Percentiles rank a stretch among this genome's conserved stretches.
Conservation (phyloP, 2,888 invertebrate genomes). For the Aplocera efformata region DNA sequence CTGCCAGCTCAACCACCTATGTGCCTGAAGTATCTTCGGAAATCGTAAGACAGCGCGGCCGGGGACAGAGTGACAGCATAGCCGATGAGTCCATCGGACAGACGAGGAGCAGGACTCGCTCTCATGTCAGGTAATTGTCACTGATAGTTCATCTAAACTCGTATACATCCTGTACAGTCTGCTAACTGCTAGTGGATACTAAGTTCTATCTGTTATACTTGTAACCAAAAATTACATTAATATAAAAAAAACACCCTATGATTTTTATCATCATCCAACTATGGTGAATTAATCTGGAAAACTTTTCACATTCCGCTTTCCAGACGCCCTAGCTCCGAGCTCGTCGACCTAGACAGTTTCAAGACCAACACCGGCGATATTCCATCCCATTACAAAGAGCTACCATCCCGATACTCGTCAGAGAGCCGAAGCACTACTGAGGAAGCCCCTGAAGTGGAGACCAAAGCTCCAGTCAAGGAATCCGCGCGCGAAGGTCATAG, state of each 20-base stretch:
- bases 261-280: too few species aligned
- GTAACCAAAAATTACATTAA: too few species aligned
- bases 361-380: slow-evolving; percentile 84
- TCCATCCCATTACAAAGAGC: slow-evolving; percentile 76
- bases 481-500: slow-evolving; percentile 63
- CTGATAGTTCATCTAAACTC: too few species aligned
- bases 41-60: slow-evolving; percentile 62
- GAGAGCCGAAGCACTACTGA: slow-evolving; percentile 73
- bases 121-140: slow-evolving; percentile 75
- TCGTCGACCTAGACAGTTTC: slow-evolving; percentile 91
- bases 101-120: slow-evolving; percentile 78
- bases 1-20: slow-evolving; percentile 72
- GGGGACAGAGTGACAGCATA: slow-evolving; percentile 64
- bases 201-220: too few species aligned
- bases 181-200: too few species aligned
- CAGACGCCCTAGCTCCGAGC: slow-evolving; percentile 88
- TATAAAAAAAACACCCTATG: too few species aligned
- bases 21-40: slow-evolving; percentile 70
- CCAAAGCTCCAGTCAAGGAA: slow-evolving; percentile 56
- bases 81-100: slow-evolving; percentile 73
- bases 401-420: slow-evolving; percentile 65
- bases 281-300: too few species aligned
- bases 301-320: slow-evolving; percentile 5
- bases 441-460: slow-evolving; percentile 75
- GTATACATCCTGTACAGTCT: too few species aligned